Percentiles rank a stretch among this genome's conserved stretches.
These are phyloP conservation scores for Anoplophora glabripennis DNA, from an alignment of 1,140 invertebrate genomes.

Conservation along the genomic window DNA sequence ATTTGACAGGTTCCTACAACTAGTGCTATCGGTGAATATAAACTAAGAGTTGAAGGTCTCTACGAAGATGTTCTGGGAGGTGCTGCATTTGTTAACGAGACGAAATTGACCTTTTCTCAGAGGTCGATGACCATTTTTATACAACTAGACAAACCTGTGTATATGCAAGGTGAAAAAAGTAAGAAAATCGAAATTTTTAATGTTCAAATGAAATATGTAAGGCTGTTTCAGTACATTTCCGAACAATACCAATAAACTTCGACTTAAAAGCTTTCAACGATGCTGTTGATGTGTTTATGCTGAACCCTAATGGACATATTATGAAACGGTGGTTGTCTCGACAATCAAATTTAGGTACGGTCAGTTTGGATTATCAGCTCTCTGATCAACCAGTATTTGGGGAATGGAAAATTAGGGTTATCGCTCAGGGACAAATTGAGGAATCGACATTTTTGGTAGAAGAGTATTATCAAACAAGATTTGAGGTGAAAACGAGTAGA, in stretches of 20 bases:
- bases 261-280: constrained; percentile 83
- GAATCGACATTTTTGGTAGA: constrained; percentile 84
- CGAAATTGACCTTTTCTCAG: constrained; percentile 74
- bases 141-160: constrained; percentile 92
- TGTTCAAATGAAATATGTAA: background rate
- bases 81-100: constrained; percentile 81
- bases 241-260: constrained; percentile 86
- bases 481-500: constrained; percentile 59
- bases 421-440: constrained; percentile 84
- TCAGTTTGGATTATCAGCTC: constrained; percentile 84
- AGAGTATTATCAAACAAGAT: constrained; percentile 91
- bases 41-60: constrained; percentile 82
- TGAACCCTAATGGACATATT: constrained; percentile 81
- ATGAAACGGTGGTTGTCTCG: constrained; percentile 85
- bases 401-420: constrained; percentile 85
- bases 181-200: constrained; percentile 17
- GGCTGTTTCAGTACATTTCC: constrained; percentile 68
- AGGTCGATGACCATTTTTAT: constrained; percentile 95
- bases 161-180: constrained; percentile 89
- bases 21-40: constrained; percentile 77
- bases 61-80: constrained; percentile 82
- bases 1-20: constrained; percentile 70
- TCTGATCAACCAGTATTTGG: constrained; percentile 91
- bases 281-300: constrained; percentile 85
- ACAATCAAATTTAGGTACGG: constrained; percentile 84